A percentile compares a stretch with the other conserved stretches of the same genome.
Conservation (phyloP, 2,113 vertebrate species). For the Columba janthina region DNA sequence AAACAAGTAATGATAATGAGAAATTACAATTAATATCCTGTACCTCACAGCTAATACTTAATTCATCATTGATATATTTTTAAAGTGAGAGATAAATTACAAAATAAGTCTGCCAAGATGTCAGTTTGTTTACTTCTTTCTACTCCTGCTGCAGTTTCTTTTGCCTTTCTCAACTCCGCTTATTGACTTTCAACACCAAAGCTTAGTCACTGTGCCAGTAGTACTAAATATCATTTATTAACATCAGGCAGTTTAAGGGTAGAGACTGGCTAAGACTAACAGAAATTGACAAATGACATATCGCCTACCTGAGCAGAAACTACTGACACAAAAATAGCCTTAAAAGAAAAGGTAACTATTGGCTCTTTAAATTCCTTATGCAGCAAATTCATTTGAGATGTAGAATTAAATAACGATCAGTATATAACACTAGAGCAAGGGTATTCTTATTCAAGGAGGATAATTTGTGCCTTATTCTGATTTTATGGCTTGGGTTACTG, state of each 20-base stretch:
- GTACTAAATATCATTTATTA: neutral
- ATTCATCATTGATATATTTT: neutral
- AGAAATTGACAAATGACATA: neutral
- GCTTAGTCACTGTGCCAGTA: neutral
- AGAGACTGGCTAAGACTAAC: neutral
- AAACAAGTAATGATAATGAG: neutral
- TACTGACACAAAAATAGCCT: neutral
- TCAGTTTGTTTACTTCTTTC: neutral
- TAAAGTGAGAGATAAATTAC: neutral
- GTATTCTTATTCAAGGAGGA: neutral
- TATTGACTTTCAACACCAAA: neutral
- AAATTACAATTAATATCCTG: neutral
- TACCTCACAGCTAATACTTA: neutral
- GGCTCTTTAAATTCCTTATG: neutral
- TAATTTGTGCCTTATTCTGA: neutral
- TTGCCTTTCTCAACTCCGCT: neutral
- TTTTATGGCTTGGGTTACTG: neutral
- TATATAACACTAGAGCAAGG: neutral
- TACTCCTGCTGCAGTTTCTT: neutral
- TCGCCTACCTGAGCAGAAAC: neutral
- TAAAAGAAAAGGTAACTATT: neutral
- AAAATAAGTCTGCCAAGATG: neutral
- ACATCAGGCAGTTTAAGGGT: neutral
- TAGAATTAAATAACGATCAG: neutral
- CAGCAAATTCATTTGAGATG: neutral